A percentile compares a stretch with the other conserved stretches of the same genome.
Evolutionary conservation across 2,113 vertebrate genomes (phyloP).

Genomic region (Megaceryle torquata): DNA sequence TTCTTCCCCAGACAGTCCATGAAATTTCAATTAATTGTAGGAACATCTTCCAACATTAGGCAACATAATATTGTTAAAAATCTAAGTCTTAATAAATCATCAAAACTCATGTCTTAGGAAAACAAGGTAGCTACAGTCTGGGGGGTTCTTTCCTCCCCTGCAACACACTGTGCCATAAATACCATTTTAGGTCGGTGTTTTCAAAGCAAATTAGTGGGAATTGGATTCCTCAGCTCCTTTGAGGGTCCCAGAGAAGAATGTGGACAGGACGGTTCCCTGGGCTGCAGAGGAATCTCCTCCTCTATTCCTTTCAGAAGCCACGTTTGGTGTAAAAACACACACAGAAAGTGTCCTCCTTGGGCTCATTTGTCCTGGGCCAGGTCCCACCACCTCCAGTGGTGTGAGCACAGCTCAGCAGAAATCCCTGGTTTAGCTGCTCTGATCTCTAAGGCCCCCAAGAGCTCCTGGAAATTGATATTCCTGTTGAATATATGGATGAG

Average conservation of each 20-base stretch:
- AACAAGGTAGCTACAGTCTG: background rate
- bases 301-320: background rate
- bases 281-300: background rate
- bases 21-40: conserved; percentile 49
- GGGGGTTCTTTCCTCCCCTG: background rate
- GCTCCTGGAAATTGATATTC: background rate
- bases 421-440: background rate
- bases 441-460: background rate
- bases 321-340: background rate
- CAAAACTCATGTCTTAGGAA: background rate
- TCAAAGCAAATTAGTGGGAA: conserved; percentile 18
- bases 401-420: background rate
- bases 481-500: conserved; percentile 3
- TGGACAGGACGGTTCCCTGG: background rate
- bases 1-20: conserved; percentile 29
- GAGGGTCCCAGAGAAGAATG: background rate
- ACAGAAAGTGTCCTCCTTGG: background rate
- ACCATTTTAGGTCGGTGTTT: background rate
- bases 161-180: background rate
- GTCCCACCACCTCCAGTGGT: accelerated
- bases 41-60: conserved; percentile 35
- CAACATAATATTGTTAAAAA: conserved; percentile 3
- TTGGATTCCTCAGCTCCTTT: conserved; percentile 23
- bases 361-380: background rate
- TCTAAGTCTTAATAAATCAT: conserved; percentile 28